These are phyloP conservation scores for Ivindomyrus marchei DNA, from an alignment of 2,113 vertebrate species.

Conservation along the genomic window DNA sequence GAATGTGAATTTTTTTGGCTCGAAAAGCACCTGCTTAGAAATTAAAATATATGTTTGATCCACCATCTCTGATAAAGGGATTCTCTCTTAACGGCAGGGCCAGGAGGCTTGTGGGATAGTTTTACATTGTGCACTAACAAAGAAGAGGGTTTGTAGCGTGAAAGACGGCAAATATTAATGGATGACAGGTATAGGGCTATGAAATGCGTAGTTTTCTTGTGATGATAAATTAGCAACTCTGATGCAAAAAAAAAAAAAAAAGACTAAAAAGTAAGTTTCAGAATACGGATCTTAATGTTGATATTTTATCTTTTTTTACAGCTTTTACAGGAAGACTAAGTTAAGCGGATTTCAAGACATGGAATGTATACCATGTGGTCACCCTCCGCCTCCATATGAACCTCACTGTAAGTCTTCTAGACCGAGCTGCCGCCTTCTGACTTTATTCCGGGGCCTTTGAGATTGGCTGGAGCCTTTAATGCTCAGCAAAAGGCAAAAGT, in stretches of 20 bases:
- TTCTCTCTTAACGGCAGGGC: background rate
- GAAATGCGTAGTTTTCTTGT: background rate
- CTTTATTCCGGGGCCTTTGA: background rate
- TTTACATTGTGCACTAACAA: background rate
- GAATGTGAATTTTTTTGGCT: background rate
- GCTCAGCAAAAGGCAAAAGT: background rate
- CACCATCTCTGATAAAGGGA: background rate
- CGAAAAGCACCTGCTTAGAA: background rate
- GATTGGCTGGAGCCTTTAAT: background rate
- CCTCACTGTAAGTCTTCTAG: conserved; percentile 80
- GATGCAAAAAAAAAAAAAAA: background rate
- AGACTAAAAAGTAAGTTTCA: background rate
- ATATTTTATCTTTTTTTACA: conserved; percentile 42
- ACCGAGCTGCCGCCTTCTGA: background rate
- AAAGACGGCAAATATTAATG: background rate
- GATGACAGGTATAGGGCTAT: background rate
- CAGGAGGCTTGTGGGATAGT: background rate
- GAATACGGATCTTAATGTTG: background rate
- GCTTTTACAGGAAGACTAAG: conserved; percentile 94
- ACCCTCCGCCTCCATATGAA: conserved; percentile 88
- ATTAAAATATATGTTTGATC: background rate
- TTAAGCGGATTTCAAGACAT: conserved; percentile 94
- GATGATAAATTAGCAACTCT: background rate
- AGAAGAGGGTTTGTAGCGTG: background rate
- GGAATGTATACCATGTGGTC: conserved; percentile 93